Evolutionary conservation across 1,140 invertebrate species (phyloP).

Genomic region (Heterodera carotae): DNA sequence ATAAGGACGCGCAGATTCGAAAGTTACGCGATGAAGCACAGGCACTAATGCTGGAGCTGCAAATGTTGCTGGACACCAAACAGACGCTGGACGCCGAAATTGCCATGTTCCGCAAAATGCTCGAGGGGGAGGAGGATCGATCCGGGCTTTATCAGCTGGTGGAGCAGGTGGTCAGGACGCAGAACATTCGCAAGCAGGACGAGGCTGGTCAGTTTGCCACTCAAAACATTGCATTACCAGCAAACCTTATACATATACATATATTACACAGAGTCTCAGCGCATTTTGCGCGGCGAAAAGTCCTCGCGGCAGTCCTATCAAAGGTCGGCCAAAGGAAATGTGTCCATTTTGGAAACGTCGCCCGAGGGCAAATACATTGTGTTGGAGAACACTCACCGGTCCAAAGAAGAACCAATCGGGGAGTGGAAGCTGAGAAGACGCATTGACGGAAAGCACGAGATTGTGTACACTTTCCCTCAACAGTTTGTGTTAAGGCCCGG

Average conservation of each 20-base stretch:
- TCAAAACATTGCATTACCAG: not conserved
- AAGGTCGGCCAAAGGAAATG: conserved; percentile 68
- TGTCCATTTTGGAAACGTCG: conserved; percentile 55
- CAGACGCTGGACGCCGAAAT: conserved; percentile 65
- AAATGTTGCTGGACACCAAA: conserved; percentile 68
- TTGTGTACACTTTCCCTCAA: conserved; percentile 63
- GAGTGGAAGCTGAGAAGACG: conserved; percentile 65
- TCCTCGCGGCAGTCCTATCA: conserved; percentile 69
- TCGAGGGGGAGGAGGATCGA: conserved; percentile 65
- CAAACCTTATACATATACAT: conserved; percentile 15
- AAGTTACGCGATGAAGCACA: conserved; percentile 66
- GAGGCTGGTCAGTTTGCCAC: conserved; percentile 52
- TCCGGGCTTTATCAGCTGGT: conserved; percentile 63
- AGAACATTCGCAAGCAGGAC: conserved; percentile 54
- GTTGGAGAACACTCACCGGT: conserved; percentile 63
- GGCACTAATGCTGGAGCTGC: conserved; percentile 66
- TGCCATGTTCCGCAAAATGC: conserved; percentile 66
- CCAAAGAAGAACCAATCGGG: conserved; percentile 62
- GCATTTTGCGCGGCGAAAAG: conserved; percentile 68
- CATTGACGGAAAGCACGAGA: conserved; percentile 61
- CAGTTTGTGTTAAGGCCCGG: conserved; percentile 61
- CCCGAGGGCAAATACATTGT: conserved; percentile 48
- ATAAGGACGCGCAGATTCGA: conserved; percentile 64
- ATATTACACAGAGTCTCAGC: conserved; percentile 58
- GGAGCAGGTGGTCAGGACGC: conserved; percentile 63